These are phyloP conservation scores for Aythya baeri DNA, from an alignment of 2,113 vertebrate species.

Conservation along the genomic window DNA sequence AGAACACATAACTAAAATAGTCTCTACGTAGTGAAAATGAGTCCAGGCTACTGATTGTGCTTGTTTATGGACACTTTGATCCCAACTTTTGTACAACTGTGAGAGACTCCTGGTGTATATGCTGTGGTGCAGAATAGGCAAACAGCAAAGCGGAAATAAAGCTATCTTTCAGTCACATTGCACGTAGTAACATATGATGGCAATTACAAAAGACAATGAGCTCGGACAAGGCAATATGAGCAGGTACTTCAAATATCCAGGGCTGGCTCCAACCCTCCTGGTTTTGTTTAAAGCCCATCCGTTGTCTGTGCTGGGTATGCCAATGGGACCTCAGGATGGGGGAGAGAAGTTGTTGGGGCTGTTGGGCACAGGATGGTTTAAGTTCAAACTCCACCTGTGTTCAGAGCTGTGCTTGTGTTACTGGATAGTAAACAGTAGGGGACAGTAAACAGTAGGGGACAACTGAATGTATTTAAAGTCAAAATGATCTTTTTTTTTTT, in stretches of 20 bases:
- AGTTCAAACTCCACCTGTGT: neutral
- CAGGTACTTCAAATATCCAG: constrained; percentile 34
- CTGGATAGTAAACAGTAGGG: neutral
- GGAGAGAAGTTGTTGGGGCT: neutral
- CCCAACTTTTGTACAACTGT: neutral
- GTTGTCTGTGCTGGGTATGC: neutral
- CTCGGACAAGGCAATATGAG: constrained; percentile 28
- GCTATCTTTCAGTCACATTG: neutral
- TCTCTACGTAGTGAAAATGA: neutral
- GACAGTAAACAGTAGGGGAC: neutral
- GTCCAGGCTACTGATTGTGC: neutral
- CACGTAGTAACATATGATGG: constrained; percentile 9
- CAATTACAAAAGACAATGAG: constrained; percentile 47
- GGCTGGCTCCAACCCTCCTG: neutral
- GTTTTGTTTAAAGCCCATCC: constrained; percentile 17
- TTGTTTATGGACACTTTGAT: neutral
- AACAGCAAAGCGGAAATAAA: neutral
- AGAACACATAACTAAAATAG: neutral
- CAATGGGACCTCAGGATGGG: neutral
- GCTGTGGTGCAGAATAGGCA: neutral
- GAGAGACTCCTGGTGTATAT: neutral
- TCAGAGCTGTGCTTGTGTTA: neutral
- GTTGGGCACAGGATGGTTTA: neutral
- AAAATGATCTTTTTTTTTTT: neutral
- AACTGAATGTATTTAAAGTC: neutral